A percentile compares a stretch with the other conserved stretches of the same genome.
Evolutionary conservation across 2,797 vertebrate genomes (phyloP).

Genomic region (Peromyscus attwateri): DNA sequence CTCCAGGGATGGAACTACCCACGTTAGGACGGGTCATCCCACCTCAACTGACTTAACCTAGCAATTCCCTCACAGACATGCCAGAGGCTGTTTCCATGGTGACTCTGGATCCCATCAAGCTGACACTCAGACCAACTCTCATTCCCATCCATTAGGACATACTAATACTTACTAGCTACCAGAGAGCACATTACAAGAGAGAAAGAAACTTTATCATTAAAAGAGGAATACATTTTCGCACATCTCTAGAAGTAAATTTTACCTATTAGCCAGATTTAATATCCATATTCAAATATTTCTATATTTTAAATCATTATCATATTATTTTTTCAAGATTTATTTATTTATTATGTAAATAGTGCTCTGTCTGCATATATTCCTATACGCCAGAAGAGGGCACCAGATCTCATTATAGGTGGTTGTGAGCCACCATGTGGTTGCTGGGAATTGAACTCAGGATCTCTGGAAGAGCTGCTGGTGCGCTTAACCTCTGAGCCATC

Average conservation of each 20-base stretch:
- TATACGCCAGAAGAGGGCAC: too few relatives aligned
- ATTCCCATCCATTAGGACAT: background rate
- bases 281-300: slow-evolving; percentile 31
- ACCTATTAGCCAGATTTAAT: background rate
- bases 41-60: background rate
- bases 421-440: too few relatives aligned
- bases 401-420: too few relatives aligned
- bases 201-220: slow-evolving; percentile 14
- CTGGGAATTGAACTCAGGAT: too few relatives aligned
- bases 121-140: background rate
- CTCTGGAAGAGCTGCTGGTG: too few relatives aligned
- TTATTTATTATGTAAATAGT: too few relatives aligned
- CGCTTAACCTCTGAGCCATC: too few relatives aligned
- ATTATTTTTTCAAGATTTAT: background rate
- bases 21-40: background rate
- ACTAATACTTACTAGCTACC: background rate
- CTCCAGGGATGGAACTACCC: background rate
- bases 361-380: too few relatives aligned
- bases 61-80: background rate
- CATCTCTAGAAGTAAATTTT: slow-evolving; percentile 53
- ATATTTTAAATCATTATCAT: background rate
- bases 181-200: slow-evolving; percentile 23
- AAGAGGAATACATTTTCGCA: slow-evolving; percentile 34
- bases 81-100: background rate
- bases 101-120: background rate